Conservation (phyloP, 2,888 invertebrate genomes). For the Stratiomys singularior region DNA sequence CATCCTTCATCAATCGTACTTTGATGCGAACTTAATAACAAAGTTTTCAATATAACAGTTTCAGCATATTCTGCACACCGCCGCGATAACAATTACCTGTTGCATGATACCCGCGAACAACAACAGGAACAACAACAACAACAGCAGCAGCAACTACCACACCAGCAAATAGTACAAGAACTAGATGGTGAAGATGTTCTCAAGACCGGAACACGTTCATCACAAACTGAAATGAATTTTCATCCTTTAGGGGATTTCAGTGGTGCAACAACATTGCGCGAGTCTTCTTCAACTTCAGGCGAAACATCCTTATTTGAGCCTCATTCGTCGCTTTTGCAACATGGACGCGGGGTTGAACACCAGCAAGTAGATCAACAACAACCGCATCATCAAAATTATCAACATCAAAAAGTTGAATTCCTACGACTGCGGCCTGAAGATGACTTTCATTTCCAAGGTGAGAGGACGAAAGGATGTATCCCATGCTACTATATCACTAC, state of each 20-base stretch:
- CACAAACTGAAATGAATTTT: conserved; percentile 54
- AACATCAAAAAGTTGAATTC: conserved; percentile 10
- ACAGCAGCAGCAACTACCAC: not conserved
- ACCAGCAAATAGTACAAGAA: not conserved
- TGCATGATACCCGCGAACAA: conserved; percentile 36
- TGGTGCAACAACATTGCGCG: not conserved
- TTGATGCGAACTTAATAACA: conserved; percentile 28
- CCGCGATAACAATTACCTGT: conserved; percentile 41
- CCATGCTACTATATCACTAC: not conserved
- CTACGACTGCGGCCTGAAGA: not conserved
- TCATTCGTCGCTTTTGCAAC: not conserved
- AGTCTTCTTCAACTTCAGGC: not conserved
- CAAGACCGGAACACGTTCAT: conserved; percentile 54
- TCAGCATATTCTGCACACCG: conserved; percentile 47
- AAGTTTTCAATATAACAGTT: conserved; percentile 38
- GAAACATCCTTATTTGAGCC: conserved; percentile 14
- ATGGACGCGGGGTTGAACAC: not conserved
- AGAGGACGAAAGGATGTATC: conserved; percentile 3
- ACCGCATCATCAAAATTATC: conserved; percentile 12
- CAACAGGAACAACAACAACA: conserved; percentile 14
- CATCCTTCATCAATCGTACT: not conserved
- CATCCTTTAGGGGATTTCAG: conserved; percentile 53
- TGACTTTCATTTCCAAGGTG: not conserved
- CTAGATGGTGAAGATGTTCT: conserved; percentile 32
- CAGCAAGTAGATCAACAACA: not conserved